A percentile compares a stretch with the other conserved stretches of the same genome.
phyloP scores from a whole-genome alignment of 2,113 vertebrate genomes.

The Alosa alosa region DNA sequence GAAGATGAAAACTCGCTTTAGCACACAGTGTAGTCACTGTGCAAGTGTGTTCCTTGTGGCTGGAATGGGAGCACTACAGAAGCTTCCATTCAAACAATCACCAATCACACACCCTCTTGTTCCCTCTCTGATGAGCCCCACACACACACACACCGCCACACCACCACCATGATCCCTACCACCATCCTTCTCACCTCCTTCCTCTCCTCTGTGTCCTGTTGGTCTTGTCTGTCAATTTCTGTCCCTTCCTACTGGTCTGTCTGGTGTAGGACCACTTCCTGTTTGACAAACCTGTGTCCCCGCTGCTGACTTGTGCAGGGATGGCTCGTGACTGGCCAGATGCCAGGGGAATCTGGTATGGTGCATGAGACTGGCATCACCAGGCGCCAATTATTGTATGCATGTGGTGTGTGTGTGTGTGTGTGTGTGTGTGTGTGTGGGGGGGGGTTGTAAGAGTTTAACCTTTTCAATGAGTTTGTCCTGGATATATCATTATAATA shows the following conservation, averaged over 20 bases:
- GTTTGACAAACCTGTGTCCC: conserved; percentile 85
- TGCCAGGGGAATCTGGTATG: conserved; percentile 84
- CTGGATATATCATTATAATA: neutral
- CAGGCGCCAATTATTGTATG: conserved; percentile 5
- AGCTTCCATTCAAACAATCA: neutral
- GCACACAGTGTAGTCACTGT: neutral
- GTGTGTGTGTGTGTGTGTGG: neutral
- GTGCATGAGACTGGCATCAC: conserved; percentile 46
- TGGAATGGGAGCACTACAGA: neutral
- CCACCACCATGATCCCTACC: neutral
- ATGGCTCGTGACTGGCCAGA: conserved; percentile 86
- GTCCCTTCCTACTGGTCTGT: conserved; percentile 20
- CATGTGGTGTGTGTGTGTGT: conserved; percentile 21
- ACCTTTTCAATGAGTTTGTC: neutral
- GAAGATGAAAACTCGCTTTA: too few species aligned
- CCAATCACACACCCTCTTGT: neutral
- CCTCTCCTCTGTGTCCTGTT: neutral
- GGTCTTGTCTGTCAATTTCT: neutral
- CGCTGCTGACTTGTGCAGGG: conserved; percentile 81
- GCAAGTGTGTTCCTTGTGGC: neutral
- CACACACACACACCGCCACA: too few species aligned
- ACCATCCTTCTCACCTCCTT: neutral
- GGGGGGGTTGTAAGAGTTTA: neutral
- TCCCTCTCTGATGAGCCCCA: neutral
- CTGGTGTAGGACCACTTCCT: conserved; percentile 81